Conservation (phyloP, 2,888 invertebrate species). For the Agrochola lota region DNA sequence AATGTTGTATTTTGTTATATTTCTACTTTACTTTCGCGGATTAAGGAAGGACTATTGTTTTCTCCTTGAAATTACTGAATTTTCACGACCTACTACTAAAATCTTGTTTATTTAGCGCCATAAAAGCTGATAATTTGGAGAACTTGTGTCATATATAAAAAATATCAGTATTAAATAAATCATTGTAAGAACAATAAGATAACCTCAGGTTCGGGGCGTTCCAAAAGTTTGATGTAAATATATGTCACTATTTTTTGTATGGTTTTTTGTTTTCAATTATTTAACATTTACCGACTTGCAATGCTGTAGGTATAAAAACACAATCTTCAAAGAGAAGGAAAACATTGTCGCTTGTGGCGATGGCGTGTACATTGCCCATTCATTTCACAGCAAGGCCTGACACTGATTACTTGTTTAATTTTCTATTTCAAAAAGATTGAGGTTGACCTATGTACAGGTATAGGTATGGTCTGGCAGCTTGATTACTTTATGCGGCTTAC, state of each 20-base stretch:
- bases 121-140: not conserved
- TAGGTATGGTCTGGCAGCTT: too few species aligned
- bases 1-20: not conserved
- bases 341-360: not conserved
- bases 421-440: not conserved
- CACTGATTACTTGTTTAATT: not conserved
- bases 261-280: not conserved
- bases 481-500: too few species aligned
- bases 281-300: not conserved
- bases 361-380: slow-evolving; percentile 26
- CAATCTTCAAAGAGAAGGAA: not conserved
- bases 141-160: not conserved
- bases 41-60: not conserved
- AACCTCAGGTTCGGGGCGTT: not conserved
- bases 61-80: not conserved
- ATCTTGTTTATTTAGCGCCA: not conserved
- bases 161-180: slow-evolving; percentile 13
- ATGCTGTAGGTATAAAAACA: not conserved
- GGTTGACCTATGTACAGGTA: too few species aligned
- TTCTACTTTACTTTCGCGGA: not conserved
- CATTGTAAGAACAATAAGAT: not conserved
- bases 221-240: not conserved
- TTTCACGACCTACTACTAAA: not conserved
- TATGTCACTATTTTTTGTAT: not conserved
- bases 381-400: not conserved